phyloP scores from a whole-genome alignment of 92 coral and sea anemone genomes.

The Galaxea fascicularis region DNA sequence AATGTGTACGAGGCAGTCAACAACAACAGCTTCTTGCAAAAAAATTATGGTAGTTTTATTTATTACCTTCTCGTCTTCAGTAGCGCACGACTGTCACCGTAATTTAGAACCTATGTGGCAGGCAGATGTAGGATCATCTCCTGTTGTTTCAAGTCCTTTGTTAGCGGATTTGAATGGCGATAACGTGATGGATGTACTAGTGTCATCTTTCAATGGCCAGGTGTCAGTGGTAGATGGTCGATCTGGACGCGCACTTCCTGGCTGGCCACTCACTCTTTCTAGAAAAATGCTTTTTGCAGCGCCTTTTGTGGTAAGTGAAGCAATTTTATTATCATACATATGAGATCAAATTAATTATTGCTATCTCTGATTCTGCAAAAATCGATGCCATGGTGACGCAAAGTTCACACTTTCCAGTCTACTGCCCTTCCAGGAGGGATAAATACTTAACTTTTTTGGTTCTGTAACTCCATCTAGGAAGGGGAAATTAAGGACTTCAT shows the following conservation, averaged over 20 bases:
- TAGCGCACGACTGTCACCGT: conserved; percentile 77
- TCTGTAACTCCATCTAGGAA: too few relatives aligned
- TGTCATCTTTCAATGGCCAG: conserved; percentile 84
- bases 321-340: too few relatives aligned
- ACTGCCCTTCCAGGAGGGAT: too few relatives aligned
- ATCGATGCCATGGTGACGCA: too few relatives aligned
- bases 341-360: too few relatives aligned
- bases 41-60: conserved; percentile 5
- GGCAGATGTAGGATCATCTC: conserved; percentile 80
- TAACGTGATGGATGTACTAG: conserved; percentile 78
- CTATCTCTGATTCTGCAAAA: too few relatives aligned
- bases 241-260: conserved; percentile 78
- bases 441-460: too few relatives aligned
- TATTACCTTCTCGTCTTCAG: not conserved
- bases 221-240: conserved; percentile 82
- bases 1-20: not conserved
- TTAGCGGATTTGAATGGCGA: conserved; percentile 83
- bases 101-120: conserved; percentile 81
- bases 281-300: conserved; percentile 83
- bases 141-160: conserved; percentile 89
- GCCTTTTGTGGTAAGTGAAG: conserved; percentile 78
- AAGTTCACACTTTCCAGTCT: too few relatives aligned
- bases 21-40: not conserved
- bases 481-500: too few relatives aligned
- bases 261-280: conserved; percentile 86